Evolutionary conservation across 2,113 vertebrate species (phyloP).

Genomic region (Phocoena sinus): DNA sequence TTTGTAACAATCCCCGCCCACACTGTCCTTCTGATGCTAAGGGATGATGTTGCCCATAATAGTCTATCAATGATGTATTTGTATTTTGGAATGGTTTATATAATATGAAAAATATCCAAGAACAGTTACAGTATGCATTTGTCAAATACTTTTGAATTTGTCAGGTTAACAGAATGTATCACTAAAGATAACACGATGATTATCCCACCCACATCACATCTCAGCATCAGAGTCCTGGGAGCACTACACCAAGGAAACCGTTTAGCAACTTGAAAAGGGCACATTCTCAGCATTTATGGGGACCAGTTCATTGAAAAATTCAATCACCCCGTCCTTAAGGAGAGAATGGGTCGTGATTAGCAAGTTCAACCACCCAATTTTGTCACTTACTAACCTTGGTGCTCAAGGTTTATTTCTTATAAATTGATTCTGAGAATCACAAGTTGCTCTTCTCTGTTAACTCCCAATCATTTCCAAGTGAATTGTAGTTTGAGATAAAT

Average conservation of each 20-base stretch:
- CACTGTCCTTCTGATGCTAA: not conserved
- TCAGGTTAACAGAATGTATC: not conserved
- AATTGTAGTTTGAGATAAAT: slow-evolving; percentile 3
- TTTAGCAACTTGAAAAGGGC: not conserved
- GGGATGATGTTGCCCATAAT: not conserved
- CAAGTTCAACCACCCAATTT: not conserved
- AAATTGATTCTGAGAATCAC: not conserved
- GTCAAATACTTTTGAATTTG: slow-evolving; percentile 7
- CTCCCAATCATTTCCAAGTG: not conserved
- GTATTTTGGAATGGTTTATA: not conserved
- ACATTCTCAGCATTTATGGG: not conserved
- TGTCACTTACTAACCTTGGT: not conserved
- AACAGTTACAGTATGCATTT: not conserved
- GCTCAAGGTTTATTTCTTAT: not conserved
- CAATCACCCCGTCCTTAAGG: not conserved
- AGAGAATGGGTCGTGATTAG: not conserved
- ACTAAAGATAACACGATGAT: not conserved
- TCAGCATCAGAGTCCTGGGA: not conserved
- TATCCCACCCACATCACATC: not conserved
- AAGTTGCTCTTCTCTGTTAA: not conserved
- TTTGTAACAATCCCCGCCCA: not conserved
- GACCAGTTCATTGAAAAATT: not conserved
- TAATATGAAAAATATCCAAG: not conserved
- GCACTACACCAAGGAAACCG: not conserved
- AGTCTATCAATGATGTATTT: not conserved